Evolutionary conservation across 2,797 vertebrate species (phyloP).

Genomic region (Helicolenus hilgendorfi): DNA sequence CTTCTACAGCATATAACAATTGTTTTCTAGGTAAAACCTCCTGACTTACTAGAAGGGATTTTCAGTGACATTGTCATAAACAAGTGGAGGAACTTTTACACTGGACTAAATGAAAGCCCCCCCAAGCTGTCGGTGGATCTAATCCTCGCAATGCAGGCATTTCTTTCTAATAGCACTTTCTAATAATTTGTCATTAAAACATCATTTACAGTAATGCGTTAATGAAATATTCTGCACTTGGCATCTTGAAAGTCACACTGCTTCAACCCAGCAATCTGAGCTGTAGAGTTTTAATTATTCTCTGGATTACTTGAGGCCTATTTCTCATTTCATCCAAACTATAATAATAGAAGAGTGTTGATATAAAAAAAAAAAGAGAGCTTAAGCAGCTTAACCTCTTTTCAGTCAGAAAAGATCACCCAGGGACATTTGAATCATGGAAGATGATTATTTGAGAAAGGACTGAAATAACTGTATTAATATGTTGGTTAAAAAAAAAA

Average conservation of each 20-base stretch:
- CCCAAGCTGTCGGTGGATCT: neutral
- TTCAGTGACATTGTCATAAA: constrained; percentile 1
- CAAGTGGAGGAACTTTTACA: constrained; percentile 1
- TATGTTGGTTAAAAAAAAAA: constrained; percentile 12
- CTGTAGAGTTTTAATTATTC: constrained; percentile 68
- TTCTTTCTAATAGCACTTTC: neutral
- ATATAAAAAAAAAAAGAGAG: constrained; percentile 70
- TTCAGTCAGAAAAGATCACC: constrained; percentile 67
- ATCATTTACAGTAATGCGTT: neutral
- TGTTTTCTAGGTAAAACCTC: constrained; percentile 8
- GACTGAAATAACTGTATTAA: constrained; percentile 42
- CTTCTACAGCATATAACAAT: constrained; percentile 5
- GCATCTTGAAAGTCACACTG: constrained; percentile 34
- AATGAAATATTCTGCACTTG: constrained; percentile 9
- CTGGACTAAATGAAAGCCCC: neutral
- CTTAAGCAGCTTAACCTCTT: constrained; percentile 79
- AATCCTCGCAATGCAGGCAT: constrained; percentile 1
- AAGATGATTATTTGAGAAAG: constrained; percentile 63
- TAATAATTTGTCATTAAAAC: constrained; percentile 10
- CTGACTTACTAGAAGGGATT: constrained; percentile 6
- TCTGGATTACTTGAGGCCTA: constrained; percentile 53
- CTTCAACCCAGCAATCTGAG: constrained; percentile 39
- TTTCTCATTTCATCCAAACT: constrained; percentile 64
- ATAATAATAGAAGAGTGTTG: constrained; percentile 62
- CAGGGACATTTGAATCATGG: constrained; percentile 63